Evolutionary conservation across 2,888 invertebrate genomes (phyloP), one percentile per base, ranked within the genome.

Genomic region (Kryphioiulus occultus): DNA sequence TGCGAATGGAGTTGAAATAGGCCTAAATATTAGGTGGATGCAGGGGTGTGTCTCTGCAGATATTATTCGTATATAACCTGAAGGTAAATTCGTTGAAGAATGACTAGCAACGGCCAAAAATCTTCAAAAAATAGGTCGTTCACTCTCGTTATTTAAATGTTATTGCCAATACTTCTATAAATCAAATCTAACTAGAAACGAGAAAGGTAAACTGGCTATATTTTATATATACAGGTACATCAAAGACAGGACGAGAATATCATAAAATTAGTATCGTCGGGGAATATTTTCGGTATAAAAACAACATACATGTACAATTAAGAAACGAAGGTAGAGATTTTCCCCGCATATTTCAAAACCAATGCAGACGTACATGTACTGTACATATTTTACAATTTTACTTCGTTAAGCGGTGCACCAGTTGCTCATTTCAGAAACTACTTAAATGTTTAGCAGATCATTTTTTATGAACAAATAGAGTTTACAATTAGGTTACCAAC

Each of bases 1-100:
- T 68, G 68, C 68, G 68, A 68, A 26, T 68, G 68, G 68, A 68
- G 26, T 68, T 68, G 26, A 68, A 68, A 4, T 68, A 68, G 68
- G 68, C 68, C 68, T 68, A 68, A 68, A 68, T 68, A 26, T 68
- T 68, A 68, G 68, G 68, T 68, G 68, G 68, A 68, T 68, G 7
- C 68, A 68, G 68, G 68, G 68, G 68, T 68, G 68, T 68, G 68
- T 68, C 68, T 68, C 26, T 68, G 26, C 68, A 68, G 26, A 68
- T 68, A 26, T 68, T 26, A n/a, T 68, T 68, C 68, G 4, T n/a
- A 12, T n/a, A 68, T 26, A 68, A 26, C 68, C 68, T n/a, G 26
- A 26, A 68, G 68, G 68, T 22, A 44, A 26, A 68, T 68, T 22
- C 68, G 26, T 26, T 26, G 68, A 22, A 68, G n/a, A 68, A 68